Conservation (phyloP, 1,140 invertebrate species). For the Theocolax elegans region DNA sequence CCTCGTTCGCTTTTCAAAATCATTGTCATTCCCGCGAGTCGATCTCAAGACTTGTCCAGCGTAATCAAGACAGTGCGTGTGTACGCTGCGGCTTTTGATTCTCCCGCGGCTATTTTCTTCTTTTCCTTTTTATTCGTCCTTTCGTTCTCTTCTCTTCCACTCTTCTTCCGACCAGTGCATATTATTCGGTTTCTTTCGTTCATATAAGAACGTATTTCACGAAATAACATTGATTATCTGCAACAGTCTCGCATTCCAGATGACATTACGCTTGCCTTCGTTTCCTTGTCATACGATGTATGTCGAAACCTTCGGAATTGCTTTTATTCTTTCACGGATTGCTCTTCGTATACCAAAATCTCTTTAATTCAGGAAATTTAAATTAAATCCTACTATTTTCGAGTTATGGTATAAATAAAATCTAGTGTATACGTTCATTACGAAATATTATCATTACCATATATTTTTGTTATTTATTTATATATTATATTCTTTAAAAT, state of each 20-base stretch:
- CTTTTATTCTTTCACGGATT: no score
- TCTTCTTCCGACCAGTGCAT: no score
- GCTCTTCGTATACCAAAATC: no score
- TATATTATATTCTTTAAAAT: no score
- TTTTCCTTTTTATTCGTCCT: not conserved
- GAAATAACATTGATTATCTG: not conserved
- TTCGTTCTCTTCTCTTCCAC: not conserved
- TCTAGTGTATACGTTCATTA: no score
- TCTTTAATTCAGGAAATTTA: no score
- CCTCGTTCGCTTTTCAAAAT: constrained; percentile 36
- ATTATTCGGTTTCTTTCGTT: no score
- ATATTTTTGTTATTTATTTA: no score
- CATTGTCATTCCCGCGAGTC: constrained; percentile 60
- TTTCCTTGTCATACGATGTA: constrained; percentile 1
- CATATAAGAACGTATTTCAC: not conserved
- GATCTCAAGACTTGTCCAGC: constrained; percentile 28
- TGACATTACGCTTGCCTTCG: constrained; percentile 1
- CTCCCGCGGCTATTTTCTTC: not conserved
- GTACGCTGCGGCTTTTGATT: constrained; percentile 18
- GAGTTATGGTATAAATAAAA: no score
- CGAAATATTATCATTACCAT: no score
- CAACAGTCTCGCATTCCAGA: not conserved
- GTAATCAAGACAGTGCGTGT: constrained; percentile 13
- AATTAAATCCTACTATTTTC: no score
- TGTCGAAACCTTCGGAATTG: no score